Evolutionary conservation across 2,888 invertebrate genomes (phyloP).

Genomic region (Eulithis testata): DNA sequence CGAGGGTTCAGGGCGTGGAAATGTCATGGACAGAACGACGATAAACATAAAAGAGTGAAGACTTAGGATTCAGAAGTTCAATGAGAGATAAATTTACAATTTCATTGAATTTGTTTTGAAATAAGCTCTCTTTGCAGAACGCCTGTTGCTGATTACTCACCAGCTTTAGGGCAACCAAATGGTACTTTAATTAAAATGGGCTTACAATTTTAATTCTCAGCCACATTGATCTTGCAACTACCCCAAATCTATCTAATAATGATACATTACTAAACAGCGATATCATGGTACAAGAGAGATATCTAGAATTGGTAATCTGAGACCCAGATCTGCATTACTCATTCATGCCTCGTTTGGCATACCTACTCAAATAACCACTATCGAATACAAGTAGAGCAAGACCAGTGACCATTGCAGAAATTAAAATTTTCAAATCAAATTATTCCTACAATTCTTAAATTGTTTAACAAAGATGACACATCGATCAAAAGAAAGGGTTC

Average conservation of each 20-base stretch:
- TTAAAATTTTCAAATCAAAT: too few relatives aligned
- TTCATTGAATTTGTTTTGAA: not conserved
- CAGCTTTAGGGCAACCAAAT: too few relatives aligned
- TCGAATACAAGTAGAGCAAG: conserved; percentile 34
- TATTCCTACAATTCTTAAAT: too few relatives aligned
- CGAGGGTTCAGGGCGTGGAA: conserved; percentile 60
- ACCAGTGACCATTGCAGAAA: conserved; percentile 1
- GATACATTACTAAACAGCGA: too few relatives aligned
- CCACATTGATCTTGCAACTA: too few relatives aligned
- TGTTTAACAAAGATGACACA: too few relatives aligned
- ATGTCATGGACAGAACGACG: conserved; percentile 70
- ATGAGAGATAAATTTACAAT: not conserved
- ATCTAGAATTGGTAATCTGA: conserved; percentile 18
- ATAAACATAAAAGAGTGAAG: conserved; percentile 63
- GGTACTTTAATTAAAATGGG: too few relatives aligned
- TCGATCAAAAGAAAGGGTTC: too few relatives aligned
- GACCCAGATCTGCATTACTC: conserved; percentile 26
- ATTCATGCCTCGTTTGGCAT: conserved; percentile 19
- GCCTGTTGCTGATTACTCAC: conserved; percentile 5
- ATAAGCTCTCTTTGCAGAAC: conserved; percentile 1
- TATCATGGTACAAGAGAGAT: too few relatives aligned
- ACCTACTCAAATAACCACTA: conserved; percentile 32
- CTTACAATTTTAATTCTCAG: too few relatives aligned
- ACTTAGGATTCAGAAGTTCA: not conserved
- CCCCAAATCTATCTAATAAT: too few relatives aligned